Evolutionary conservation across 2,888 invertebrate genomes (phyloP).

Genomic region (Dendrolimus houi): DNA sequence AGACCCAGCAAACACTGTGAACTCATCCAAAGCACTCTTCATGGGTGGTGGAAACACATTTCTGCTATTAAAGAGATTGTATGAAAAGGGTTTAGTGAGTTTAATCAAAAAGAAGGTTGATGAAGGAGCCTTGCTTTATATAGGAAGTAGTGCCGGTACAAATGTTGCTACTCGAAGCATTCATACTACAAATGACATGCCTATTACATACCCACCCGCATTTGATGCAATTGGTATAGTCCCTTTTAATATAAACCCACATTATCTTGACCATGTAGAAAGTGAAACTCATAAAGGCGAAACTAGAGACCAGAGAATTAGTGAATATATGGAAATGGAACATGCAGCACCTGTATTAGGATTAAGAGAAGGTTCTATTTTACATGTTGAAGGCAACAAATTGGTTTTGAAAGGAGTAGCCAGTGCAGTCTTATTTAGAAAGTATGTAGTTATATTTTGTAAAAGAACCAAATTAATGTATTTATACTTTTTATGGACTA

Average conservation of each 20-base stretch:
- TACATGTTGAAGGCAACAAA: constrained; percentile 76
- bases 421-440: constrained; percentile 79
- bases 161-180: constrained; percentile 89
- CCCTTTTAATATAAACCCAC: constrained; percentile 91
- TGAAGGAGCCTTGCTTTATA: constrained; percentile 80
- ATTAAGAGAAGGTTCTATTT: constrained; percentile 82
- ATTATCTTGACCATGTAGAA: constrained; percentile 82
- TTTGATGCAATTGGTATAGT: constrained; percentile 84
- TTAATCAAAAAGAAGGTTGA: constrained; percentile 79
- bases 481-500: too few species aligned
- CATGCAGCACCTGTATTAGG: constrained; percentile 80
- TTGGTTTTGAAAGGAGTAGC: constrained; percentile 78
- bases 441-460: constrained; percentile 58
- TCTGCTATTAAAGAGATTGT: constrained; percentile 81
- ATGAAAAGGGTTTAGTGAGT: constrained; percentile 80
- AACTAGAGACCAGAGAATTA: constrained; percentile 84
- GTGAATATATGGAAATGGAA: constrained; percentile 79
- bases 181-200: constrained; percentile 92
- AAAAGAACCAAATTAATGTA: too few species aligned
- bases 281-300: constrained; percentile 84
- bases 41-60: constrained; percentile 91
- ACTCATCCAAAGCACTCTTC: constrained; percentile 81
- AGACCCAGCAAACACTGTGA: constrained; percentile 75
- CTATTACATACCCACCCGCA: constrained; percentile 85
- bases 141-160: constrained; percentile 89